phyloP scores from a whole-genome alignment of 2,113 vertebrate species.

The Burhinus bistriatus region DNA sequence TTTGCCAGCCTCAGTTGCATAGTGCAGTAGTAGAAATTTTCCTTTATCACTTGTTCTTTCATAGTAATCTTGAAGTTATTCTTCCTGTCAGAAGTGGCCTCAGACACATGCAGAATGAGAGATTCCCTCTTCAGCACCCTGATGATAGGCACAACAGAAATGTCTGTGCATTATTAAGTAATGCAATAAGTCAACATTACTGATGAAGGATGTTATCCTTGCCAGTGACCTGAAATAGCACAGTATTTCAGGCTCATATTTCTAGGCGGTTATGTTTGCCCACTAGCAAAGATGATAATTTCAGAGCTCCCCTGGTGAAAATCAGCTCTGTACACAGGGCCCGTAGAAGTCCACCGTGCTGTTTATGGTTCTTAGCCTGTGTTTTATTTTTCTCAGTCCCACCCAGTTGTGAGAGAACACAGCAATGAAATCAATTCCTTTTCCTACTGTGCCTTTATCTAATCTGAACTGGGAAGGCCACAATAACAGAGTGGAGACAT shows the following conservation, averaged over 20 bases:
- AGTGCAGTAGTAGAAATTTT: neutral
- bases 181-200: neutral
- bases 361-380: neutral
- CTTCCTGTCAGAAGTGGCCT: neutral
- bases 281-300: neutral
- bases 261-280: neutral
- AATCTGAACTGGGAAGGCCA: neutral
- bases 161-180: neutral
- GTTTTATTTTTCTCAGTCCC: neutral
- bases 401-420: neutral
- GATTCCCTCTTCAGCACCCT: neutral
- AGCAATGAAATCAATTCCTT: neutral
- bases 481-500: neutral
- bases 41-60: neutral
- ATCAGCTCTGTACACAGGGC: neutral
- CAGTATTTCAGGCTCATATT: neutral
- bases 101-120: neutral
- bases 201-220: neutral
- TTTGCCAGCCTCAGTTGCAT: neutral
- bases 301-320: neutral
- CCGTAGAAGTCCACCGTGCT: accelerated
- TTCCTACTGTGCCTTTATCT: neutral
- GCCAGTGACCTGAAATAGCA: neutral
- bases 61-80: neutral
- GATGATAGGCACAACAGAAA: neutral